Percentiles rank a stretch among this genome's conserved stretches.
Conservation (phyloP, 92 coral and sea anemone species). For the Parazoanthus swiftii region DNA sequence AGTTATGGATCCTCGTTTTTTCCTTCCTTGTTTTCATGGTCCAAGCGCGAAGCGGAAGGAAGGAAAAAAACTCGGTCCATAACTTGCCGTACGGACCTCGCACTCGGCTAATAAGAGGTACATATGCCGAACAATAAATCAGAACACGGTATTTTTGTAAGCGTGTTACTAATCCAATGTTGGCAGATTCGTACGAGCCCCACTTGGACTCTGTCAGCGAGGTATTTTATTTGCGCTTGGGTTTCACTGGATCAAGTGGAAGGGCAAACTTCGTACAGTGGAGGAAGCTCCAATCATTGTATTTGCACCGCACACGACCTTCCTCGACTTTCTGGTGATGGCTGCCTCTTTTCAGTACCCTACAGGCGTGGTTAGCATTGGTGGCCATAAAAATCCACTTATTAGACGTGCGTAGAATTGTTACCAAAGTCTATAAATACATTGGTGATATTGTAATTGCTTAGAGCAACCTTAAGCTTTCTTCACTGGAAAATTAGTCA, state of each 20-base stretch:
- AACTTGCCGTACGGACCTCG: too few relatives aligned
- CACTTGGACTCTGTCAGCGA: neutral
- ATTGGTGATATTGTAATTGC: too few relatives aligned
- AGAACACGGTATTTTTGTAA: too few relatives aligned
- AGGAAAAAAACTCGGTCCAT: too few relatives aligned
- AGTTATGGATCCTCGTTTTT: too few relatives aligned
- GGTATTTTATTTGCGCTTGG: neutral
- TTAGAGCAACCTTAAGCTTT: too few relatives aligned
- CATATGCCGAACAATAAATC: too few relatives aligned
- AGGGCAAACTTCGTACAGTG: neutral
- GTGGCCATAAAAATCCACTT: neutral
- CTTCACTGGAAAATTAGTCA: too few relatives aligned
- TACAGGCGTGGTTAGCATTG: conserved; percentile 6
- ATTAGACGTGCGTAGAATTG: neutral
- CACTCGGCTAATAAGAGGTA: too few relatives aligned
- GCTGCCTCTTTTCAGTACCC: neutral
- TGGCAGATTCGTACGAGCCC: neutral
- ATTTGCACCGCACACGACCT: conserved; percentile 16
- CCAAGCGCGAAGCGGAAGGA: too few relatives aligned
- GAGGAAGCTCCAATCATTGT: neutral
- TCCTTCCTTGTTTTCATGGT: too few relatives aligned
- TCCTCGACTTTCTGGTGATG: conserved; percentile 9
- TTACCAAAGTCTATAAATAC: too few relatives aligned
- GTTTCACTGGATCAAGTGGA: conserved; percentile 10
- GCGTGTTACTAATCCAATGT: neutral